These are phyloP conservation scores for Drosophila monieri DNA, from an alignment of 2,888 invertebrate genomes.

Conservation along the genomic window DNA sequence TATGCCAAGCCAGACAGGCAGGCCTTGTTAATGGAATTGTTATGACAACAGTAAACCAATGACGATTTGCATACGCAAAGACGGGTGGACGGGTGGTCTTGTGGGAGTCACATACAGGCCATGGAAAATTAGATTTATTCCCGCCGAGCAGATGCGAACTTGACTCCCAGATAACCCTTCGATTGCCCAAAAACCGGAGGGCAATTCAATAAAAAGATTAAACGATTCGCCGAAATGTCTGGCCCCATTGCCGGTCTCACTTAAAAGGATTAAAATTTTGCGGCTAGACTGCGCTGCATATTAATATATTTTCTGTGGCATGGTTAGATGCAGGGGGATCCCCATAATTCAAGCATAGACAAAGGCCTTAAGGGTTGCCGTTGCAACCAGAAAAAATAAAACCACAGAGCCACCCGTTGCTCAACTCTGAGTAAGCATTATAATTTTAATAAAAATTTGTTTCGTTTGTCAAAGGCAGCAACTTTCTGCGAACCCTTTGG, in stretches of 20 bases:
- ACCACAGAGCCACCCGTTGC: constrained; percentile 32
- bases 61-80: constrained; percentile 18
- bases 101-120: constrained; percentile 50
- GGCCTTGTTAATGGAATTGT: constrained; percentile 67
- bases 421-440: constrained; percentile 62
- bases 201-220: constrained; percentile 66
- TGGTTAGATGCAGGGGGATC: constrained; percentile 22
- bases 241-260: constrained; percentile 58
- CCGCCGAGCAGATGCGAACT: constrained; percentile 59
- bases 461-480: constrained; percentile 51
- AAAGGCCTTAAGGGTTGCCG: constrained; percentile 39
- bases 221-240: constrained; percentile 49
- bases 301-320: constrained; percentile 45
- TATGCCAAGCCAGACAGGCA: constrained; percentile 42
- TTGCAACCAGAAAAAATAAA: constrained; percentile 15
- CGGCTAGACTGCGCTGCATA: constrained; percentile 63
- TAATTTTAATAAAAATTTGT: constrained; percentile 75
- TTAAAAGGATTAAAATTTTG: constrained; percentile 78
- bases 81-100: neutral
- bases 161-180: constrained; percentile 33
- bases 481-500: constrained; percentile 63
- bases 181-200: constrained; percentile 40
- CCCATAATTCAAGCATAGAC: constrained; percentile 50
- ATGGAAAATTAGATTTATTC: constrained; percentile 66
- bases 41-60: constrained; percentile 62